phyloP scores from a whole-genome alignment of 2,797 vertebrate genomes.

The Sebastes taczanowskii region DNA sequence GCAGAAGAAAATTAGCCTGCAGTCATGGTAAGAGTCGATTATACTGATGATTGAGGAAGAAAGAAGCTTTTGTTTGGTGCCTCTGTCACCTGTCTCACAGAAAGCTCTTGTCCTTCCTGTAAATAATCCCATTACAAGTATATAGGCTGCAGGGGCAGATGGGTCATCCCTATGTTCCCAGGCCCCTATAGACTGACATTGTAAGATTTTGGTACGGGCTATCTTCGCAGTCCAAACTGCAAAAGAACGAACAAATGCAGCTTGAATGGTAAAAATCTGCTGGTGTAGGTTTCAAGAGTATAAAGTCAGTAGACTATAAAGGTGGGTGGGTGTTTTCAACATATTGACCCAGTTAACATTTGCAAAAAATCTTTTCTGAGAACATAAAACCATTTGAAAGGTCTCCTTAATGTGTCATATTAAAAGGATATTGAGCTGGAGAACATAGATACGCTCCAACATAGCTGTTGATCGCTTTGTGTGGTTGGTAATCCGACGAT shows the following conservation, averaged over 20 bases:
- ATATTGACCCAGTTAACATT: not conserved
- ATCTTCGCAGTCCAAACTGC: not conserved
- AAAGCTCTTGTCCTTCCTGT: not conserved
- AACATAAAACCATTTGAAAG: not conserved
- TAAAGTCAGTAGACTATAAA: not conserved
- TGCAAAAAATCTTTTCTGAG: not conserved
- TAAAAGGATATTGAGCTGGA: not conserved
- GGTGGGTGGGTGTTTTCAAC: not conserved
- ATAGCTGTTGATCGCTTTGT: not conserved
- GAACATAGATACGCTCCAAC: not conserved
- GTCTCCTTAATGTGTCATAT: not conserved
- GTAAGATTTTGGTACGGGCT: not conserved
- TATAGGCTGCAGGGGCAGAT: not conserved
- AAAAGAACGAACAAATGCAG: not conserved
- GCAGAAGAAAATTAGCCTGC: conserved; percentile 8
- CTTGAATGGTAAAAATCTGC: not conserved
- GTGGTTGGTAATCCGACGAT: not conserved
- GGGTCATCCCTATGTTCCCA: not conserved
- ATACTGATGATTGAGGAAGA: conserved; percentile 4
- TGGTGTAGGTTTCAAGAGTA: not conserved
- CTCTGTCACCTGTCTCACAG: not conserved
- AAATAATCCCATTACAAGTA: conserved; percentile 23
- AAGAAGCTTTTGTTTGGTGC: conserved; percentile 9
- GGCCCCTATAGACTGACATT: not conserved
- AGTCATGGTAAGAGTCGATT: not conserved